Evolutionary conservation across 2,797 vertebrate species (phyloP).

Genomic region (Sebastes wilsoni): DNA sequence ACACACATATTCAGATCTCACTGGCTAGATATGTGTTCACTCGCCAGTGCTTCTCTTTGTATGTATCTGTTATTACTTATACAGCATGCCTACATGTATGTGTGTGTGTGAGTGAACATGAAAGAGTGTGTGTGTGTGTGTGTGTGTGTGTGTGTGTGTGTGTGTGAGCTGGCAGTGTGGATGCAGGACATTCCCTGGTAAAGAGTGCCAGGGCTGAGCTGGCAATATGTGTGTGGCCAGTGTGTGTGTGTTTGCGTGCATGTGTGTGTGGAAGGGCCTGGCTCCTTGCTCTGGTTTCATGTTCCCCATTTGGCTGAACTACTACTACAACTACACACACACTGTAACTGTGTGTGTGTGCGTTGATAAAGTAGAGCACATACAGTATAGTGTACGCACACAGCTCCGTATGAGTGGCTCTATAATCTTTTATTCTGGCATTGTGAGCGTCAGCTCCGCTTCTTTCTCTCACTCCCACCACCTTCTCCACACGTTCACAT

Average conservation of each 20-base stretch:
- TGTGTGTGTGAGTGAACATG: not conserved
- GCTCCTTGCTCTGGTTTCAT: conserved; percentile 86
- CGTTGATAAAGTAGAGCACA: conserved; percentile 16
- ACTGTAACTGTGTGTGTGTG: not conserved
- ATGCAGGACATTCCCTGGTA: conserved; percentile 85
- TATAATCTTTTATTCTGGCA: conserved; percentile 49
- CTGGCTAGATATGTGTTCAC: conserved; percentile 13
- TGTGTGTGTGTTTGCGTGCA: conserved; percentile 27
- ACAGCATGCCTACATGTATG: not conserved
- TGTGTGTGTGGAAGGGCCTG: conserved; percentile 63
- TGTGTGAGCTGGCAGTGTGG: conserved; percentile 80
- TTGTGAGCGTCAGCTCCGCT: conserved; percentile 10
- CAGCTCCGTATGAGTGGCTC: conserved; percentile 19
- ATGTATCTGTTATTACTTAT: conserved; percentile 42
- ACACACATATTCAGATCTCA: conserved; percentile 43
- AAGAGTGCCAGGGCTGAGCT: conserved; percentile 84
- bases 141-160: conserved; percentile 21
- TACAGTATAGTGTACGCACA: not conserved
- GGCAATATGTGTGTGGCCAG: conserved; percentile 59
- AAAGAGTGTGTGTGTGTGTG: not conserved
- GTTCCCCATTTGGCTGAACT: conserved; percentile 89
- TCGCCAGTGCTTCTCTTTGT: conserved; percentile 23
- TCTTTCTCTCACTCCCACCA: conserved; percentile 20
- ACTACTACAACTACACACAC: conserved; percentile 72
- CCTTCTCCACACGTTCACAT: conserved; percentile 1